Evolutionary conservation across 1,140 invertebrate species (phyloP), one percentile per base, ranked within the genome.

Genomic region (Eueides isabella): DNA sequence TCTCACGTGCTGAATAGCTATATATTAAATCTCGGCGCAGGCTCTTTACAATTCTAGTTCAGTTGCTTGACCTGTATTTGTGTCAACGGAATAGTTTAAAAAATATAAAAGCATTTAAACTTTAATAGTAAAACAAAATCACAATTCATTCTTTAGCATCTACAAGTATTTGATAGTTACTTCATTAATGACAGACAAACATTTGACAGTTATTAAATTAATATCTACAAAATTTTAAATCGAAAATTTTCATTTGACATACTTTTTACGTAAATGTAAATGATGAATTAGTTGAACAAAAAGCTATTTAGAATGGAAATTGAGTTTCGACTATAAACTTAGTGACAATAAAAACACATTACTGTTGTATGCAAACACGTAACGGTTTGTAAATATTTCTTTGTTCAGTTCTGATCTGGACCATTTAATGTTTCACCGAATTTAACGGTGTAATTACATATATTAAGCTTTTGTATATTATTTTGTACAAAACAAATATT

Each of bases 1-100:
- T 74, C 72, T 74, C 72, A 74, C 72, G 72, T 68, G 68, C 72
- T 69, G 66, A 69, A 74, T 74, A 74, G 48, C 48, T 55, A 63
- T 19, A 38, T 61, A 74, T 74, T 64, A 48, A 69, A 74, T 65
- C 66, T 67, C 26, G 65, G 38, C 35, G 64, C 9, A 67, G 44
- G 35, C 64, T 65, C 70, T 72, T 72, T 72, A 72, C 44, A 72
- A 72, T 72, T 72, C 71, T 61, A 72, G 64, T 67, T 31, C 71
- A 67, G 71, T 72, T 72, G 71, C 61, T 28, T 38, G 67, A 74
- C 66, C 67, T 68, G 72, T 69, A 68, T 74, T 67, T 74, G 55
- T 48, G 31, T 61, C 67, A 74, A 74, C 55, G 44, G 61, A 19
- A 48, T 29, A 6, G 64, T 38, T 38, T 64, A 16, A 48, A 29